Evolutionary conservation across 2,113 vertebrate genomes (phyloP), one percentile per base, ranked within the genome.

Genomic region (Nothocercus julius): DNA sequence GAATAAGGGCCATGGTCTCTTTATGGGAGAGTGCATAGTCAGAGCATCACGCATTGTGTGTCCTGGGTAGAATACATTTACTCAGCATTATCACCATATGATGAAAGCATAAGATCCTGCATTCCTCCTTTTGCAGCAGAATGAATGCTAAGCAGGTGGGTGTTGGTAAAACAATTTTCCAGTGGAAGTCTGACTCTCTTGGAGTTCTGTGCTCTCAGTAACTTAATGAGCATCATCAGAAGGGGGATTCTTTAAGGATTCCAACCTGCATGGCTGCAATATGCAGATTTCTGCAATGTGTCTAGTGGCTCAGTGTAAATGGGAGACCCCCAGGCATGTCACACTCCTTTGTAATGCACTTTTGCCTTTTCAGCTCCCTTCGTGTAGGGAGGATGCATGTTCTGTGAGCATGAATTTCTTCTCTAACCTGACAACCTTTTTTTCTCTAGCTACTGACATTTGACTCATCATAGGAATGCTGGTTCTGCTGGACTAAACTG

Each of bases 381-480:
- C 14, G 72, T 49, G 38, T 84, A 76, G 36, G 51, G 30, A 90
- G 80, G 81, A 89, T 78, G 97, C 98, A 98, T 97, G 98, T 80
- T 75, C 21, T 78, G 73, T 91, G 92, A 96, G 98, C 98, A 98
- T 97, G 98, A 82, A 38, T 28, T 70, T 72, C 61, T 61, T 12
- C 59, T 66, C 86, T 92, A 74, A 80, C 81, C 47, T 68, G 66
- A 96, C 73, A 67, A 73, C 86, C 82, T 97, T 96, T 95, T 95
- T 97, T 96, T 97, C 97, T 97, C 91, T 97, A 98, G 97, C 94
- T 96, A 95, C 96, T 97, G 96, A 97, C 97, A 75, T 67, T 87
- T 94, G 95, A 93, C 93, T 97, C 54, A 32, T 86, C 30, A 42
- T 97, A 97, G 91, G 97, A 96, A 40, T 91, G 96, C 96, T 96